These are phyloP conservation scores for Drosophila mettleri DNA, from an alignment of 2,888 invertebrate species.

Conservation along the genomic window DNA sequence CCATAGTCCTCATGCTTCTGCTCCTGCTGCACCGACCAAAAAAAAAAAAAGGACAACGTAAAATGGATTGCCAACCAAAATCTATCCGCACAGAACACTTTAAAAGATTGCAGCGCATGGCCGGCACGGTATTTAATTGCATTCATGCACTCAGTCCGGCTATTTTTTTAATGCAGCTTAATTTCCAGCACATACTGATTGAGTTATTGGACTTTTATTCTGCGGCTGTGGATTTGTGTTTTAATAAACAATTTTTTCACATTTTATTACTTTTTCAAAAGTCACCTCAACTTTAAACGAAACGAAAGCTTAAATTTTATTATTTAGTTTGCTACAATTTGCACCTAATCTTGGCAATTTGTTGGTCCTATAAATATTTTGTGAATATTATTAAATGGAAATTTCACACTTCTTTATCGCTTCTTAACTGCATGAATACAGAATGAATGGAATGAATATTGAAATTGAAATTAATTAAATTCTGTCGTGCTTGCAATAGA, in stretches of 20 bases:
- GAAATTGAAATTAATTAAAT: not conserved
- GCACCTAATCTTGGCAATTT: not conserved
- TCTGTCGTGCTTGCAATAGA: not conserved
- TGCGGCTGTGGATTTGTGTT: conserved; percentile 6
- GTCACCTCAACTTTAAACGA: not conserved
- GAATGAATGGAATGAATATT: not conserved
- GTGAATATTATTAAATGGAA: not conserved
- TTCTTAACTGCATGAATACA: too few relatives aligned
- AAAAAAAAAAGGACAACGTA: conserved; percentile 24
- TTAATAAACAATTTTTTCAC: conserved; percentile 3
- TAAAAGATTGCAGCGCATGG: conserved; percentile 53
- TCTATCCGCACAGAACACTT: conserved; percentile 55
- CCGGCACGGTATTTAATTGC: conserved; percentile 42
- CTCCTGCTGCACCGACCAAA: not conserved
- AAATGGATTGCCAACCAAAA: conserved; percentile 42
- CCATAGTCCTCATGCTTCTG: not conserved
- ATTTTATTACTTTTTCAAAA: conserved; percentile 5
- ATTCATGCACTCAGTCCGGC: conserved; percentile 13
- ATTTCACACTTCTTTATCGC: not conserved
- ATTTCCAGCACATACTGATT: conserved; percentile 53
- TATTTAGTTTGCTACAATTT: not conserved
- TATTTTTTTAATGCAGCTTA: conserved; percentile 40
- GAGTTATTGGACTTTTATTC: conserved; percentile 36
- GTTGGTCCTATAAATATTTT: not conserved
- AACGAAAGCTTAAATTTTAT: not conserved